A percentile compares a stretch with the other conserved stretches of the same genome.
Conservation (phyloP, 1,140 invertebrate genomes). For the Drosophila quadrilineata region DNA sequence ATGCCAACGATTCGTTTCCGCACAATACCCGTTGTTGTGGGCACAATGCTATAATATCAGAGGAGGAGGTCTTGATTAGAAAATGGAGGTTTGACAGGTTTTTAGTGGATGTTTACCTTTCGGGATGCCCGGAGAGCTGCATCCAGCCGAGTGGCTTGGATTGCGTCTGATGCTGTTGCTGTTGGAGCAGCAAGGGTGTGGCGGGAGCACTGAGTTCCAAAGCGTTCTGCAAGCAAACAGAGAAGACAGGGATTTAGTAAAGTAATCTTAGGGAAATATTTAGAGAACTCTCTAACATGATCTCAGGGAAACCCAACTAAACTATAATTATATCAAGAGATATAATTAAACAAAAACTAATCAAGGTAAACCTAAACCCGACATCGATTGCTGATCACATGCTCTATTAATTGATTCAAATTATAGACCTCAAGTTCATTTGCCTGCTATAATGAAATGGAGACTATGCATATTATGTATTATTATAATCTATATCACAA, state of each 20-base stretch:
- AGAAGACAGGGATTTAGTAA: background rate
- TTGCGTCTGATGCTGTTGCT: constrained; percentile 79
- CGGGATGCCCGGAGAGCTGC: constrained; percentile 95
- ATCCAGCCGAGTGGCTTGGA: constrained; percentile 90
- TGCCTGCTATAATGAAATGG: too few relatives aligned
- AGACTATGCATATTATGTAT: background rate
- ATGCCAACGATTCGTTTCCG: constrained; percentile 91
- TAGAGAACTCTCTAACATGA: too few relatives aligned
- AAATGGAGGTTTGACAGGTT: background rate
- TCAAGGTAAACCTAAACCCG: background rate
- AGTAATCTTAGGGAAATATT: background rate
- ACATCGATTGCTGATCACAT: constrained; percentile 2
- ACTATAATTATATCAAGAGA: background rate
- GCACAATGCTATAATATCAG: constrained; percentile 87
- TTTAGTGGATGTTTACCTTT: constrained; percentile 80
- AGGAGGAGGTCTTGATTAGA: constrained; percentile 2
- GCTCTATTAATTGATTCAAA: background rate
- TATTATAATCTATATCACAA: constrained; percentile 4
- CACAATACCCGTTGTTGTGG: constrained; percentile 95
- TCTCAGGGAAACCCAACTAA: background rate
- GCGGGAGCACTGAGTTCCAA: constrained; percentile 95
- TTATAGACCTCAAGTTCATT: constrained; percentile 13
- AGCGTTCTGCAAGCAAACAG: constrained; percentile 90
- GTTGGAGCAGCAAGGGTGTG: constrained; percentile 89
- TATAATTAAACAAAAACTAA: constrained; percentile 1